A percentile compares a stretch with the other conserved stretches of the same genome.
These are phyloP conservation scores for Pterocles orientalis DNA, from an alignment of 2,113 vertebrate species.

Conservation along the genomic window DNA sequence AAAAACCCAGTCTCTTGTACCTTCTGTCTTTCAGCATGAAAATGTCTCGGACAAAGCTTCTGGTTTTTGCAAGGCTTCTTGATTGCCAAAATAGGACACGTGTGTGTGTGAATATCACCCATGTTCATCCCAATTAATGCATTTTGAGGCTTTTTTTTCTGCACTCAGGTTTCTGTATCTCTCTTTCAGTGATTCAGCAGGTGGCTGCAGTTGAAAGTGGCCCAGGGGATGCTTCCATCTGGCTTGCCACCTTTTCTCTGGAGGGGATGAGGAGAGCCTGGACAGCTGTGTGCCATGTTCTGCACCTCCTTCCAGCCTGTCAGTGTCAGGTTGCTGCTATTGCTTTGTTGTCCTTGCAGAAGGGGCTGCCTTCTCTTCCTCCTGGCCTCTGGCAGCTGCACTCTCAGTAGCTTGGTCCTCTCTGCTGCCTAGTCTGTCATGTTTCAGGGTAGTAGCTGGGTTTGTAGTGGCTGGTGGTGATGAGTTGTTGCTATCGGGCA, in stretches of 20 bases:
- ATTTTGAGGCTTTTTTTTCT: neutral
- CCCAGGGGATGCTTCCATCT: neutral
- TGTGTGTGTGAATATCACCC: neutral
- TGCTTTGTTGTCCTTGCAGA: neutral
- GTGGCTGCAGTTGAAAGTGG: neutral
- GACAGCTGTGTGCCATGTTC: neutral
- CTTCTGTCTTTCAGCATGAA: neutral
- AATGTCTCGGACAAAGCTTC: neutral
- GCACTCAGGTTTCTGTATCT: neutral
- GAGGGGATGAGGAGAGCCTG: neutral
- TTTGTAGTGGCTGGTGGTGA: neutral
- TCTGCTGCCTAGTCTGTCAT: rapidly evolving
- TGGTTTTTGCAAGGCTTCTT: neutral
- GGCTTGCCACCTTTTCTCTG: neutral
- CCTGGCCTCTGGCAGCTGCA: neutral
- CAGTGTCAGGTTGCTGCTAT: neutral
- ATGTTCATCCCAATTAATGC: neutral
- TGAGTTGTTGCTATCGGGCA: neutral
- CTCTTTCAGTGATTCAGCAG: neutral
- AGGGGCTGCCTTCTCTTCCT: neutral
- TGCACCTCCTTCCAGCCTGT: neutral
- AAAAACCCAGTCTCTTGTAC: neutral
- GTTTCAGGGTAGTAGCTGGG: neutral
- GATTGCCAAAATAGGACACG: neutral
- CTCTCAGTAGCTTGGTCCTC: neutral